Evolutionary conservation across 2,113 vertebrate genomes (phyloP).

Genomic region (Chaetura pelagica): DNA sequence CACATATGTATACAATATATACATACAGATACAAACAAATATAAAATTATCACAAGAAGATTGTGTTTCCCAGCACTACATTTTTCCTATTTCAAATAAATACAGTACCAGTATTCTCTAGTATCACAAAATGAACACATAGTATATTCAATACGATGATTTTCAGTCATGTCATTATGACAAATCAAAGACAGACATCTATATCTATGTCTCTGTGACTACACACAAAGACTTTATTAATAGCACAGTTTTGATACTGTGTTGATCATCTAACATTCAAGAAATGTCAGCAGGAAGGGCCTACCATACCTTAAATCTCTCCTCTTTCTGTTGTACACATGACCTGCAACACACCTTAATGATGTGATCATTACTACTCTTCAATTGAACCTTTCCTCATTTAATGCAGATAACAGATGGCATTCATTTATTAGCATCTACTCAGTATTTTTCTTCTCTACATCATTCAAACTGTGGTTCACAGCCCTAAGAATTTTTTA

Average conservation of each 20-base stretch:
- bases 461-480: not conserved
- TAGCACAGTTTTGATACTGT: not conserved
- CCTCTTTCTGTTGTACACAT: not conserved
- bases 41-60: not conserved
- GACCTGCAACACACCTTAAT: not conserved
- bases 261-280: not conserved
- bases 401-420: not conserved
- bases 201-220: not conserved
- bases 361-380: not conserved
- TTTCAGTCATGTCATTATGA: not conserved
- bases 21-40: not conserved
- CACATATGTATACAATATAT: not conserved
- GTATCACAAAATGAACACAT: not conserved
- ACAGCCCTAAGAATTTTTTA: not conserved
- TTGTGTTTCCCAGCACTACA: fast-evolving
- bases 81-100: not conserved
- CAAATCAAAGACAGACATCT: not conserved
- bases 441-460: not conserved
- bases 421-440: not conserved
- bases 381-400: not conserved
- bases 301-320: not conserved
- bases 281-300: not conserved
- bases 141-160: not conserved
- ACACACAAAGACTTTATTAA: not conserved
- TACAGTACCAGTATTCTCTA: not conserved